These are phyloP conservation scores for Callyntrura guangdongensis DNA, from an alignment of 2,888 invertebrate genomes.

Conservation along the genomic window DNA sequence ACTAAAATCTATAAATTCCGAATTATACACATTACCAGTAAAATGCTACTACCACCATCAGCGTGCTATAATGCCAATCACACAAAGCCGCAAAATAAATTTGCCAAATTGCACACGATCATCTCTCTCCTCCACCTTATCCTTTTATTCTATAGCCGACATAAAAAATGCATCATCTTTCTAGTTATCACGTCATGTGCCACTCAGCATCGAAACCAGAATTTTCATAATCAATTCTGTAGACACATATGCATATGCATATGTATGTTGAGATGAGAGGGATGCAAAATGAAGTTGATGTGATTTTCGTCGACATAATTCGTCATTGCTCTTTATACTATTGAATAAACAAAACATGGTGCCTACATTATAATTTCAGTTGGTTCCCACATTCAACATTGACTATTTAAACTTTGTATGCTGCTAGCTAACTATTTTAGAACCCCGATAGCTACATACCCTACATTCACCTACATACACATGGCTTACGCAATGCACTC, in stretches of 20 bases:
- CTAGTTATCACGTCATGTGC: not conserved
- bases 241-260: constrained; percentile 1
- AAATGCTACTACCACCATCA: not conserved
- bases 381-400: too few species aligned
- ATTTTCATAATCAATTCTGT: not conserved
- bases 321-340: not conserved
- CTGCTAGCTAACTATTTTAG: not conserved
- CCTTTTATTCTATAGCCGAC: not conserved
- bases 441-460: not conserved
- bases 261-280: too few species aligned
- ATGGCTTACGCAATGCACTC: not conserved
- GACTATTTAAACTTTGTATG: too few species aligned
- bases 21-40: not conserved
- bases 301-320: not conserved
- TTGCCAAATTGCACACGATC: not conserved
- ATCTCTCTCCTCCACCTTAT: not conserved
- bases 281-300: too few species aligned
- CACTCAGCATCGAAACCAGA: constrained; percentile 28
- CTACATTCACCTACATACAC: not conserved
- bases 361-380: not conserved
- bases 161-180: not conserved
- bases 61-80: not conserved
- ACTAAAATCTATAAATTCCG: not conserved
- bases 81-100: not conserved
- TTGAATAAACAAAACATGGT: not conserved